Evolutionary conservation across 1,140 invertebrate genomes (phyloP), one percentile per base, ranked within the genome.

Genomic region (Drosophila eugracilis): DNA sequence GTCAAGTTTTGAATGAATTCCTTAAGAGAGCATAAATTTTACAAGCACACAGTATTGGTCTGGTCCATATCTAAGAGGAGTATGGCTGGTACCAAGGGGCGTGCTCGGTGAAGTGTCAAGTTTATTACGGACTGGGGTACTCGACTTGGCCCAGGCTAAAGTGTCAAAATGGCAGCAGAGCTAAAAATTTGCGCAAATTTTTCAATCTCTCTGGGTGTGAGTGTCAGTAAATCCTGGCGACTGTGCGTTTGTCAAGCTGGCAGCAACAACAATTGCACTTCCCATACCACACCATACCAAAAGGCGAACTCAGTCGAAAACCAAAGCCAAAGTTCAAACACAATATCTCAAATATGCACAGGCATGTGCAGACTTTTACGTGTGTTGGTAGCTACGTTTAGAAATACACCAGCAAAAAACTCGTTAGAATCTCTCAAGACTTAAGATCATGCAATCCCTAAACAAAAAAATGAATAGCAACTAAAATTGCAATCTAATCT

Each of bases 251-350:
- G 72, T 71, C 76, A 75, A 74, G 69, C 36, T 42, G 58, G 32
- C 41, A 67, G 55, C 30, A 71, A 37, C 32, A 66, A 48, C 58
- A 77, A 78, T 58, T 67, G 67, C 69, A 81, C 57, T 75, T 83
- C 74, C 58, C 62, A 75, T 65, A 70, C 75, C 59, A 45, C 28
- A 1, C 58, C 62, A 75, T 65, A 70, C 75, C 59, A 45, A 36
- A 1, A 69, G 62, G 28, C 45, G 34, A 66, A 77, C 45, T 48
- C 63, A 70, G 77, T 74, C 73, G 62, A 60, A 75, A 85, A 85
- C 83, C 83, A 86, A 86, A 86, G 81, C 57, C 83, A 86, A 81
- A 86, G 81, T 88, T 86, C 77, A 86, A 86, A 86, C 83, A 86
- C 77, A 86, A 86, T 86, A 81, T 76, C 77, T 86, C 77, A 81